These are phyloP conservation scores for Chrysina gloriosa DNA, from an alignment of 2,888 invertebrate genomes.

Conservation along the genomic window DNA sequence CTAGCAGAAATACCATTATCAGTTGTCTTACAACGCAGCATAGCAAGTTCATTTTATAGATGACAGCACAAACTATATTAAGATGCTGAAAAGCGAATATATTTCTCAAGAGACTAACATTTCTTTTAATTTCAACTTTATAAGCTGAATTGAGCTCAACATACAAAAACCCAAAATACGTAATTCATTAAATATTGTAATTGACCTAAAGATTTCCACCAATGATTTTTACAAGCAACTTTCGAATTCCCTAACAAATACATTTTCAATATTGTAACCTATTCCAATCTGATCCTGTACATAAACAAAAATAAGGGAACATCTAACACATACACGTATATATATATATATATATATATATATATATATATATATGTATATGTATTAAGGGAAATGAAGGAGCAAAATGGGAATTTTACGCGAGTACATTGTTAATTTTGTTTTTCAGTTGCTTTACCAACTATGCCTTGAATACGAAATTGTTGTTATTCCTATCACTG, in stretches of 20 bases:
- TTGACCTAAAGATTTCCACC: no score
- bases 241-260: not conserved
- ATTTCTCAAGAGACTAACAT: constrained; percentile 54
- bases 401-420: constrained; percentile 44
- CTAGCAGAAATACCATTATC: constrained; percentile 2
- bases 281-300: not conserved
- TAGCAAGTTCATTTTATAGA: constrained; percentile 38
- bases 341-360: no score
- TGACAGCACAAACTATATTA: constrained; percentile 53
- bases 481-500: not conserved
- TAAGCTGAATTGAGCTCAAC: constrained; percentile 45
- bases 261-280: not conserved
- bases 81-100: constrained; percentile 54
- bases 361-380: no score
- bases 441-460: constrained; percentile 45
- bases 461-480: constrained; percentile 34
- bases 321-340: not conserved
- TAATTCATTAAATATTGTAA: no score
- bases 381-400: constrained; percentile 10
- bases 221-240: no score
- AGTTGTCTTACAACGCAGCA: constrained; percentile 17
- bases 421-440: constrained; percentile 57
- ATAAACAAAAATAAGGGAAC: not conserved
- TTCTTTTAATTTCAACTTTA: constrained; percentile 53
- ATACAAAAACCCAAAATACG: no score